These are phyloP conservation scores for Hexactinellida sp. DNA, from an alignment of 37 sponge, comb jelly and placozoan genomes.

Conservation along the genomic window DNA sequence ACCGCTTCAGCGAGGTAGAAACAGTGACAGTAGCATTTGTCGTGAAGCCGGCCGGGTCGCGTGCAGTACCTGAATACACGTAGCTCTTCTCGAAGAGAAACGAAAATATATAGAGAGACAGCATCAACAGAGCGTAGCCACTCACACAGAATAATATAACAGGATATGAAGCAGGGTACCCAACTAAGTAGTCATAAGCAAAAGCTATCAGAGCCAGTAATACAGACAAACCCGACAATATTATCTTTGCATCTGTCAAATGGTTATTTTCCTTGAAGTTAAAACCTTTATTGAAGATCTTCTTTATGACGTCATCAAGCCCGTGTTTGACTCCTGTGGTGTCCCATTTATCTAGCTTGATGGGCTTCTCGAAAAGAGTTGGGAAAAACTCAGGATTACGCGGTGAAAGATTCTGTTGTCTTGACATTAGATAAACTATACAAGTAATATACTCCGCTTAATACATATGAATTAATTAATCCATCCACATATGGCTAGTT, in stretches of 20 bases:
- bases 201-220: background rate
- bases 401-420: too few species aligned
- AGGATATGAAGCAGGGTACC: background rate
- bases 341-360: constrained; percentile 10
- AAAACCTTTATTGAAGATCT: constrained; percentile 9
- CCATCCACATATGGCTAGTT: too few species aligned
- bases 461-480: too few species aligned
- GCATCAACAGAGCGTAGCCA: background rate
- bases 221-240: background rate
- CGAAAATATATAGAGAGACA: background rate
- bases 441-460: too few species aligned
- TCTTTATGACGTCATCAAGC: background rate
- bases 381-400: background rate
- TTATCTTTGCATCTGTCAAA: background rate
- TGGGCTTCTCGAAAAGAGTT: background rate
- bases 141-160: background rate
- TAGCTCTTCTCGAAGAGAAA: background rate
- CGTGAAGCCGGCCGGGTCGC: background rate
- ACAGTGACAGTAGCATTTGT: background rate
- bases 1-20: background rate
- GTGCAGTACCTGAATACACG: background rate
- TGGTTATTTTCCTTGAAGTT: background rate
- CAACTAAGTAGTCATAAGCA: background rate
- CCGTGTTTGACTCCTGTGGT: constrained; percentile 3
- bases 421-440: too few species aligned